Percentiles rank a stretch among this genome's conserved stretches.
Evolutionary conservation across 2,797 vertebrate species (phyloP).

Genomic region (Brotula barbata): DNA sequence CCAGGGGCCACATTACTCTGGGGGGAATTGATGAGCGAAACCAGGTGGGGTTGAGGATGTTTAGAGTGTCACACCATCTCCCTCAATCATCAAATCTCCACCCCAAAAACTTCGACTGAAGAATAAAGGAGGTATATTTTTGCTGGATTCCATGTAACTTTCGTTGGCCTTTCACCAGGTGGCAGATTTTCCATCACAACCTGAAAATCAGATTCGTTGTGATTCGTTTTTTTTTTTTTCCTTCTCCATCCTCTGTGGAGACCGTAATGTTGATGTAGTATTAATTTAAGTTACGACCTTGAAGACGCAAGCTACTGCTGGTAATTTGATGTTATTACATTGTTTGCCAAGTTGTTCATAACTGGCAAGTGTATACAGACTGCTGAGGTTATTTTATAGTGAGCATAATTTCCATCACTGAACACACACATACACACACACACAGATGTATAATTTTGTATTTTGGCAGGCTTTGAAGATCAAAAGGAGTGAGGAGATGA

Average conservation of each 20-base stretch:
- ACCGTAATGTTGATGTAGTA: background rate
- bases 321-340: conserved; percentile 1
- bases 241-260: background rate
- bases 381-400: conserved; percentile 1
- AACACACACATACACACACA: background rate
- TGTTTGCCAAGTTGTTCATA: conserved; percentile 2
- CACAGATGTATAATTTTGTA: conserved; percentile 2
- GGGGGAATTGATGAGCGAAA: conserved; percentile 71
- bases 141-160: background rate
- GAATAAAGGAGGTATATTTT: conserved; percentile 5
- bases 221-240: too few species aligned
- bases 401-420: background rate
- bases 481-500: background rate
- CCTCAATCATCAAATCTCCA: conserved; percentile 41
- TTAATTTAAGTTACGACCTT: background rate
- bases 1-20: conserved; percentile 74
- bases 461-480: background rate
- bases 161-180: too few species aligned
- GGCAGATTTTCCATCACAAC: too few species aligned
- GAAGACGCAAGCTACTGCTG: background rate
- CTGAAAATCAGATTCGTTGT: too few species aligned
- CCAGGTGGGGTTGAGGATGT: conserved; percentile 54
- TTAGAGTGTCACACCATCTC: conserved; percentile 41
- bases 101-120: background rate
- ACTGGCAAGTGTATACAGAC: background rate